Percentiles rank a stretch among this genome's conserved stretches.
These are phyloP conservation scores for Lepus americanus DNA, from an alignment of 2,113 vertebrate genomes.

Conservation along the genomic window DNA sequence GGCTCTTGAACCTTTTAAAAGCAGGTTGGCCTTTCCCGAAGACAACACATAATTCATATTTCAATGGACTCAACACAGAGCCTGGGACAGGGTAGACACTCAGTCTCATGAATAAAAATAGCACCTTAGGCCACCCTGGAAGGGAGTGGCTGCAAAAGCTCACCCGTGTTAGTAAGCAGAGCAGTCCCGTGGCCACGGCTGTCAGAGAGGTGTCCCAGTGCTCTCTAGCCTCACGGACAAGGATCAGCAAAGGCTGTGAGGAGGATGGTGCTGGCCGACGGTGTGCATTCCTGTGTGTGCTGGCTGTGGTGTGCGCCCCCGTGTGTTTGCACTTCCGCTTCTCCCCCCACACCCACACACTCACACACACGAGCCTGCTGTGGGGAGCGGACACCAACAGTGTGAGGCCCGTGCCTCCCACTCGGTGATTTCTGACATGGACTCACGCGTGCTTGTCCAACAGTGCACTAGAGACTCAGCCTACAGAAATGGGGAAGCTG, in stretches of 20 bases:
- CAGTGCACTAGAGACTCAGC: not conserved
- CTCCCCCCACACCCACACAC: not conserved
- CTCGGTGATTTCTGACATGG: not conserved
- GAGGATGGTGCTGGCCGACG: not conserved
- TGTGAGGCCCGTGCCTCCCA: not conserved
- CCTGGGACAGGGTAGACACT: not conserved
- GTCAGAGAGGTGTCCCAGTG: not conserved
- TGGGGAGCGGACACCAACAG: not conserved
- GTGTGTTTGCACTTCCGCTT: not conserved
- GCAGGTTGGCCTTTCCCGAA: not conserved
- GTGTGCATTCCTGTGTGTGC: not conserved
- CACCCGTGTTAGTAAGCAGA: not conserved
- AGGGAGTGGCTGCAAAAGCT: not conserved
- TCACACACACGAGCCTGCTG: not conserved
- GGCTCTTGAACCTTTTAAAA: not conserved
- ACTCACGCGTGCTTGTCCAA: slow-evolving; percentile 7
- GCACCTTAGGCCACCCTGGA: not conserved
- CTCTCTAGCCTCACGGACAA: not conserved
- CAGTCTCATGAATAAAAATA: not conserved
- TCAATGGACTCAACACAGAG: not conserved
- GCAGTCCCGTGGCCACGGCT: not conserved
- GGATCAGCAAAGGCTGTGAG: not conserved
- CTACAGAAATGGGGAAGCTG: not conserved
- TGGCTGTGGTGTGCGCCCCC: no score
- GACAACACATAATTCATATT: not conserved